Percentiles rank a stretch among this genome's conserved stretches.
phyloP scores from a whole-genome alignment of 2,888 invertebrate genomes.

The Zele albiditarsus region DNA sequence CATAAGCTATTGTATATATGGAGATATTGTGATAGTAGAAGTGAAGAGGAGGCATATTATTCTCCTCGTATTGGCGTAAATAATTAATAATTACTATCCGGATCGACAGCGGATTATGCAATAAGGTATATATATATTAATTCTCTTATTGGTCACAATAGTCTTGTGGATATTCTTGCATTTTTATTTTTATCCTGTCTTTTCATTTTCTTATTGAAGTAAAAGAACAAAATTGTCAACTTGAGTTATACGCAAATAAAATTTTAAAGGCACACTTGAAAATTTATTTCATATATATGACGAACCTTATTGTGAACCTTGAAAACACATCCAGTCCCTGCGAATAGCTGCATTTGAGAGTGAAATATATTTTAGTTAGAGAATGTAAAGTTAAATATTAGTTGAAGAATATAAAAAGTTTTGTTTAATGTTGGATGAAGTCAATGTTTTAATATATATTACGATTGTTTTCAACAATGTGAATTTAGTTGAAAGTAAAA shows the following conservation, averaged over 20 bases:
- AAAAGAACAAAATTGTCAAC: background rate
- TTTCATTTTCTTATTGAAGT: background rate
- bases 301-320: conserved; percentile 73
- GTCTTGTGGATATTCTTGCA: background rate
- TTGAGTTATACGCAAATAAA: background rate
- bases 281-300: background rate
- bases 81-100: background rate
- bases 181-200: background rate
- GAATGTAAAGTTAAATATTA: background rate
- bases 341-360: conserved; percentile 73
- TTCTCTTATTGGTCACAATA: background rate
- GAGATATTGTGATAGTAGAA: too few species aligned
- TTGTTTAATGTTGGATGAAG: background rate
- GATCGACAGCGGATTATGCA: background rate
- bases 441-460: too few species aligned
- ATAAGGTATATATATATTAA: background rate
- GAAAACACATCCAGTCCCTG: conserved; percentile 75
- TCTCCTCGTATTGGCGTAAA: background rate
- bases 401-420: too few species aligned
- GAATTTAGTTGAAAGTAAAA: too few species aligned
- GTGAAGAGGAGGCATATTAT: background rate
- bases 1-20: too few species aligned
- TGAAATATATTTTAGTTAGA: conserved; percentile 23
- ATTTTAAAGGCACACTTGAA: background rate
- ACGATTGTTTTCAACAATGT: too few species aligned